Base-by-base conservation (phyloP, 2,797 vertebrate species). In the Cuniculus paca region DNA sequence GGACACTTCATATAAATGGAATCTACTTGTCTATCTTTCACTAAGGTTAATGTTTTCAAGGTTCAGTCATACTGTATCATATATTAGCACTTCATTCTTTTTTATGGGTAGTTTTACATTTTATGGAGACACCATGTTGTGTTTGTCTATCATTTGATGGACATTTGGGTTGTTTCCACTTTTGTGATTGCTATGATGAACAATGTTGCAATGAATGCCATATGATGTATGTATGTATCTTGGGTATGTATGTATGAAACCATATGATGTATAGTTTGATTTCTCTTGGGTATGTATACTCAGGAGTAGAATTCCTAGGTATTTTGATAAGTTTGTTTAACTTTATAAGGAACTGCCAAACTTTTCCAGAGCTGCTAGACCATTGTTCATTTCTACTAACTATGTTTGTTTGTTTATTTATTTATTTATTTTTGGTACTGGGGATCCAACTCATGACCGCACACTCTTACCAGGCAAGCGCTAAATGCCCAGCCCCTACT, bases 291-390 rank as follows among this genome's bases (percentile, higher is more conserved):
- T 61, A n/a, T 96, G 52, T 68, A 81, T 81, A 87, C 24, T 60
- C 65, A 77, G 85, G 60, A 95, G 39, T 88, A n/a, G 48, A 92
- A 56, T 93, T 93, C 56, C 77, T 93, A 58, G 50, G n/a, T 77
- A 45, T 94, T 94, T 92, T 88, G 56, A 72, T 95, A 78, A 10
- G 45, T 80, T 96, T 92, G 42, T 94, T 94, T 92, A 93, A n/a
- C 54, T 85, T 97, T 65, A n/a, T 79, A 28, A 91, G 31, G 48
- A 84, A 19, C 60, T 97, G 24, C 63, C 2, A 75, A 54, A 79
- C 56, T 93, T 88, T 94, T 88, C n/a, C 78, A 6, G 36, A 70
- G 81, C 65, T 61, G 48, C 22, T 80, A 61, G 4, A 80, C 39
- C 28, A 61, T 81, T 89, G 91, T 94, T 63, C 61, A 56, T 92